Percentiles rank a stretch among this genome's conserved stretches.
Evolutionary conservation across 2,888 invertebrate species (phyloP).

Genomic region (Napeogenes sylphis): DNA sequence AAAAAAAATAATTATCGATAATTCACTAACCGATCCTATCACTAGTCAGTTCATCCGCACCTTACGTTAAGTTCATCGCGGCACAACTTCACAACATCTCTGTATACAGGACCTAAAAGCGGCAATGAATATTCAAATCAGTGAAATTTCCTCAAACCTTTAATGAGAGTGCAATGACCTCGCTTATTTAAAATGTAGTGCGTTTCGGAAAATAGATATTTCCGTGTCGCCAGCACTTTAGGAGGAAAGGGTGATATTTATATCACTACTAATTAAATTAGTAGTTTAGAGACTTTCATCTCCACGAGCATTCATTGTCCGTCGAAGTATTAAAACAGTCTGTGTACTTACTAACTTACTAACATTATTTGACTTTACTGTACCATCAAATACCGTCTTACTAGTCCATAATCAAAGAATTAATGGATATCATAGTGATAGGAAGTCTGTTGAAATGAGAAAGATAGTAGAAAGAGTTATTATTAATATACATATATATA

Average conservation of each 20-base stretch:
- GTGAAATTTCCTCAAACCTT: slow-evolving; percentile 63
- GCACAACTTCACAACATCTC: slow-evolving; percentile 20
- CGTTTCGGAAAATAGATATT: slow-evolving; percentile 64
- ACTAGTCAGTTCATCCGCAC: slow-evolving; percentile 50
- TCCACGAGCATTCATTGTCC: neutral
- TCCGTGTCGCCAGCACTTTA: slow-evolving; percentile 48
- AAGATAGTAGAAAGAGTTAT: too few relatives aligned
- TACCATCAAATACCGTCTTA: too few relatives aligned
- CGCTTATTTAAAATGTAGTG: slow-evolving; percentile 53
- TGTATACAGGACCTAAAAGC: slow-evolving; percentile 20
- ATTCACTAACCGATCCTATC: slow-evolving; percentile 18
- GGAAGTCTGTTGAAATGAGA: too few relatives aligned
- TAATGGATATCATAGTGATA: too few relatives aligned
- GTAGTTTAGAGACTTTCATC: slow-evolving; percentile 2
- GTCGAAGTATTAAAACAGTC: too few relatives aligned
- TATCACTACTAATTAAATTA: slow-evolving; percentile 27
- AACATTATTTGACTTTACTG: too few relatives aligned
- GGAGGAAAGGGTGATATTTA: slow-evolving; percentile 29
- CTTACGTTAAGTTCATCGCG: slow-evolving; percentile 43
- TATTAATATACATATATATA: too few relatives aligned
- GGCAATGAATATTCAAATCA: slow-evolving; percentile 44
- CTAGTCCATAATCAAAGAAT: too few relatives aligned
- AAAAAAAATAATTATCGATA: slow-evolving; percentile 23
- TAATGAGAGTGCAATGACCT: slow-evolving; percentile 74
- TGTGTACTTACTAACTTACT: too few relatives aligned